Percentiles rank a stretch among this genome's conserved stretches.
These are phyloP conservation scores for Eriosoma lanigerum DNA, from an alignment of 1,140 invertebrate species.

Conservation along the genomic window DNA sequence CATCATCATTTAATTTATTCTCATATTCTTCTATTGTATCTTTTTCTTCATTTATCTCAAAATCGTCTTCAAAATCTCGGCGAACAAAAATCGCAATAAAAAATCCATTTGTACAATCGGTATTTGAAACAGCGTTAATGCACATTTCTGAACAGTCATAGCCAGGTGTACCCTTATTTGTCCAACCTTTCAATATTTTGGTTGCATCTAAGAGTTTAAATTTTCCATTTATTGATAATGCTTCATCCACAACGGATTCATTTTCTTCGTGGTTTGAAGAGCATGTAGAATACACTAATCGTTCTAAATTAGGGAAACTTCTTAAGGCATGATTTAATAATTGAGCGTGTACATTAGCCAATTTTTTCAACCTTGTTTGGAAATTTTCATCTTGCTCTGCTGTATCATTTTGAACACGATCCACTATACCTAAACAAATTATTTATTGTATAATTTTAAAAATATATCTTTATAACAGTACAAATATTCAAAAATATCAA, in stretches of 20 bases:
- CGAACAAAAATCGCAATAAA: conserved; percentile 81
- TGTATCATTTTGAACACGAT: conserved; percentile 50
- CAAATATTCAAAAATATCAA: too few species aligned
- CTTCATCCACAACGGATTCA: conserved; percentile 77
- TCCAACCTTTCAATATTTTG: conserved; percentile 66
- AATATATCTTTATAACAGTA: too few species aligned
- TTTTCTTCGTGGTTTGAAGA: conserved; percentile 89
- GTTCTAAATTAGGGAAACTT: conserved; percentile 77
- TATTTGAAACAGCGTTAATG: conserved; percentile 72
- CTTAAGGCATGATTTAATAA: conserved; percentile 82
- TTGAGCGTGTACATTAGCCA: conserved; percentile 81
- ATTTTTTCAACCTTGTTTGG: conserved; percentile 65
- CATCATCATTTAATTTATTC: not conserved
- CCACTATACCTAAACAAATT: conserved; percentile 43
- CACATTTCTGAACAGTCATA: conserved; percentile 71
- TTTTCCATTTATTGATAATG: conserved; percentile 60
- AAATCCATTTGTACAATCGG: conserved; percentile 87
- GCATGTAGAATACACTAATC: conserved; percentile 93
- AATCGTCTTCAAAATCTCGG: not conserved
- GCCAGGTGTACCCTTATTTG: conserved; percentile 67
- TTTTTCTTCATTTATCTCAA: not conserved
- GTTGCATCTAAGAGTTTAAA: conserved; percentile 67
- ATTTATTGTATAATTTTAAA: too few species aligned
- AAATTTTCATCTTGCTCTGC: conserved; percentile 57
- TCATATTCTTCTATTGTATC: not conserved